Base-by-base conservation (phyloP, 1,140 invertebrate species). In the Drosophila saltans region DNA sequence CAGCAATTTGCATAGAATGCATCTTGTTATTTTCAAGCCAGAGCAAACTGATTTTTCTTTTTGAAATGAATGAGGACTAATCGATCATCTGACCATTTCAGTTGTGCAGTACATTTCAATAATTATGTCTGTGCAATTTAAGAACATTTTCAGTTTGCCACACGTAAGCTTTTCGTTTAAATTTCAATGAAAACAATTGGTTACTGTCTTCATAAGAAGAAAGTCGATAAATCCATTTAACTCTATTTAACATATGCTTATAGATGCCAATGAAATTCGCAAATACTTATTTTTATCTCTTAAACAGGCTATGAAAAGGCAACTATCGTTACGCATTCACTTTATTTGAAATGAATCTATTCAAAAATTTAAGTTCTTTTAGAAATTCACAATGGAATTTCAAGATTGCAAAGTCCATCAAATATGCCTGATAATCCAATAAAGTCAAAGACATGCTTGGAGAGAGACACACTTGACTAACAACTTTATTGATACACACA, bases 401-500 rank as follows among this genome's bases (percentile, higher is more conserved):
- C 69, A 78, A 86, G 78, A 78, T 24, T 86, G 79, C 65, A 75
- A 81, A 75, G 74, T 67, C 72, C 80, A 89, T 80, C 65, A 83
- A 88, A 86, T 86, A 83, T 86, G 68, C 76, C 70, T 89, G 80
- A 75, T 86, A 86, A 88, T 83, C 84, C 76, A 88, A 86, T 86
- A 86, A 86, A 83, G 76, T 78, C 72, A 81, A 84, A 59, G 81
- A 69, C 63, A 45, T 41, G 62, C 56, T 7, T 26, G 45, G 1
- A 74, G 65, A 70, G 80, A 82, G 80, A 48, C 72, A 57, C 72
- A 77, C 83, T 83, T 59, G 62, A 67, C 80, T 88, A 86, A 86
- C 82, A 81, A 78, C 83, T 86, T 88, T 77, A 86, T 86, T 83
- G 80, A 86, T 78, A 80, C 80, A 73, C 59, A 73, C 55, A 72